Base-by-base conservation (phyloP, 2,888 invertebrate species). In the Trachelus troglodyta region DNA sequence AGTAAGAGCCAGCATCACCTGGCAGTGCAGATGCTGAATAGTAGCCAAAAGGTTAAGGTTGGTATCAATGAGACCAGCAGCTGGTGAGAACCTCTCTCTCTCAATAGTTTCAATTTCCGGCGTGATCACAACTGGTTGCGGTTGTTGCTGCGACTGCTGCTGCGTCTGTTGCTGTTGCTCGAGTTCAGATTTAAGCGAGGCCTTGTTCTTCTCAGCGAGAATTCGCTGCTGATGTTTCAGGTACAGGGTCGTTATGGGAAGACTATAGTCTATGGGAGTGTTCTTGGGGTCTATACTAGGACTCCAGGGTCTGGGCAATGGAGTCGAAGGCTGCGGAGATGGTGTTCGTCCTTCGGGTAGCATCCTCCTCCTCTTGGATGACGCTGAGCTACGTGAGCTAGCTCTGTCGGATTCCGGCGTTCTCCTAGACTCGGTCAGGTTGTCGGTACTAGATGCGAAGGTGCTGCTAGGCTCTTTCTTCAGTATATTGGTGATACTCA, bases 161-260 rank as follows among this genome's bases (percentile, higher is more conserved):
- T 71, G 75, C 78, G 79, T 80, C 86, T 74, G 85, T 84, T 33
- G 81, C 87, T 76, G 85, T 84, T n/a, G 77, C 33, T 81, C 79
- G 37, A 78, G 30, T 69, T 79, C 79, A 23, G 76, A 73, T 73
- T 81, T 74, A 34, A 73, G 34, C 73, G 75, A 73, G 73, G 69
- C 89, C 80, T 87, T 94, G 93, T 87, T 94, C 93, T 89, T 94
- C 94, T 88, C 93, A 92, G 85, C 94, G 92, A 79, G 95, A 91
- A 96, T 93, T 90, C 94, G 96, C 90, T 96, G 93, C 93, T 97
- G 96, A 88, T 96, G 95, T 90, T 96, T 97, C 91, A 98, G 93
- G 92, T 97, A 97, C 68, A 97, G 96, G 76, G 97, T 97, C 75
- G 97, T 98, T 85, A 97, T 97, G 74, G 98, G 97, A 87, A 97